A percentile compares a stretch with the other conserved stretches of the same genome.
phyloP scores from a whole-genome alignment of 1,140 invertebrate species.

The Brachionus koreanus region DNA sequence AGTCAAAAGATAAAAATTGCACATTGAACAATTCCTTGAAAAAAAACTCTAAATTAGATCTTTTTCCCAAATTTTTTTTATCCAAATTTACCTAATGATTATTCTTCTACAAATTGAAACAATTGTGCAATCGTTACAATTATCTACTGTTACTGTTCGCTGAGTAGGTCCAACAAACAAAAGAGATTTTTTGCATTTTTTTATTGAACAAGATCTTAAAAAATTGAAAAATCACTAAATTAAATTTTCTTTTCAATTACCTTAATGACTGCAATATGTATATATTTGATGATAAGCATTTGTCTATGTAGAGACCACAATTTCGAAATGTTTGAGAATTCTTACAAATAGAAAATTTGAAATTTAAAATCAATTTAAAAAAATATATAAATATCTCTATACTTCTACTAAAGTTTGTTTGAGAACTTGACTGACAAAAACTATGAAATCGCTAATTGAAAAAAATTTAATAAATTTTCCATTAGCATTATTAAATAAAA shows the following conservation, averaged over 20 bases:
- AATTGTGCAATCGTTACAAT: conserved; percentile 32
- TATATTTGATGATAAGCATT: conserved; percentile 36
- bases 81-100: conserved; percentile 9
- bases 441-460: neutral
- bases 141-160: conserved; percentile 18
- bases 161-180: conserved; percentile 38
- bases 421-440: conserved; percentile 15
- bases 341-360: neutral
- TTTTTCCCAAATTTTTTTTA: too few relatives aligned
- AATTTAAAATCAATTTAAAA: too few relatives aligned
- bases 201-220: conserved; percentile 32
- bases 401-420: conserved; percentile 43
- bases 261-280: conserved; percentile 19
- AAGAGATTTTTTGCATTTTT: conserved; percentile 35
- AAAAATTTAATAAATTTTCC: neutral
- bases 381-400: too few relatives aligned
- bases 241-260: neutral
- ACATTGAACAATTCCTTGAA: conserved; percentile 39
- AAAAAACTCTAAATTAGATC: neutral
- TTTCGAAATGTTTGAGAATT: neutral
- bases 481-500: neutral
- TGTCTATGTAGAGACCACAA: conserved; percentile 15
- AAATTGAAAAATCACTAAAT: too few relatives aligned
- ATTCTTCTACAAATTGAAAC: neutral
- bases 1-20: conserved; percentile 26